Evolutionary conservation across 2,888 invertebrate species (phyloP).

Genomic region (Cheilosia grossa): DNA sequence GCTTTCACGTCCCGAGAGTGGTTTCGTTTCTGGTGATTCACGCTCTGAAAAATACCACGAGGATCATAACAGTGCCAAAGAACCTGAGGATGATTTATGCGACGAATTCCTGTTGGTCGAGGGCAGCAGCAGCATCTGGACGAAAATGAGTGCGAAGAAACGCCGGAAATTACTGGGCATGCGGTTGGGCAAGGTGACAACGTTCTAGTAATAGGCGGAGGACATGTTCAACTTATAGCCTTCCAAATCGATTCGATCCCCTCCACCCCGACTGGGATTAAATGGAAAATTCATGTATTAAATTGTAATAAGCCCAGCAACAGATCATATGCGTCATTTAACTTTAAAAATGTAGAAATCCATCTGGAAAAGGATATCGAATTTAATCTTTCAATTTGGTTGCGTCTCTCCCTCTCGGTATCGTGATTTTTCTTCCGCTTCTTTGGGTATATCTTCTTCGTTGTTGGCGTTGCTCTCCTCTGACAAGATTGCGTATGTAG

Average conservation of each 20-base stretch:
- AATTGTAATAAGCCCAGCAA: conserved; percentile 45
- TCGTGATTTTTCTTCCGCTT: conserved; percentile 29
- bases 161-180: conserved; percentile 88
- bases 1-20: conserved; percentile 90
- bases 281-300: conserved; percentile 55
- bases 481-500: neutral
- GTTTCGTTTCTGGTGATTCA: conserved; percentile 88
- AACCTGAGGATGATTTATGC: conserved; percentile 83
- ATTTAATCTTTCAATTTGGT: conserved; percentile 20
- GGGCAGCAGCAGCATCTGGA: conserved; percentile 87
- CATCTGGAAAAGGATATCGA: conserved; percentile 24
- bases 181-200: conserved; percentile 89
- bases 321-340: conserved; percentile 64
- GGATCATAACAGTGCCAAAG: conserved; percentile 82
- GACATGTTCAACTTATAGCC: neutral
- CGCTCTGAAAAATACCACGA: conserved; percentile 84
- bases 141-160: conserved; percentile 88
- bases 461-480: conserved; percentile 16
- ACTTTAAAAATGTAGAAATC: conserved; percentile 23
- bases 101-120: conserved; percentile 87
- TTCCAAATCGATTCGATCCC: conserved; percentile 26
- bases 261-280: neutral
- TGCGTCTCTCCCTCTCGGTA: neutral
- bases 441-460: conserved; percentile 21
- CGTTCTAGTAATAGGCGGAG: conserved; percentile 84